Conservation (phyloP, 2,888 invertebrate genomes). For the Rotaria sp. region DNA sequence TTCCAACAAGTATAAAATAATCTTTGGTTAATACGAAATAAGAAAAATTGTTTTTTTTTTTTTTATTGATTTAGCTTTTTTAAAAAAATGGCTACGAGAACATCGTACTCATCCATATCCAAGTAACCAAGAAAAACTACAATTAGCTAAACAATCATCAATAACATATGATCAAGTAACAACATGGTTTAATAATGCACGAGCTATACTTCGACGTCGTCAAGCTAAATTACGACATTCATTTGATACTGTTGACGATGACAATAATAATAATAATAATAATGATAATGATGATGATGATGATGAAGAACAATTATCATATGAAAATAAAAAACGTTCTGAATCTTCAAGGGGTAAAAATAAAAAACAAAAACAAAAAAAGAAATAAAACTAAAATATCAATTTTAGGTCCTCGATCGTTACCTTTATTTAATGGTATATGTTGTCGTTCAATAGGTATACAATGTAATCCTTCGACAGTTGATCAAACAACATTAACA, state of each 20-base stretch:
- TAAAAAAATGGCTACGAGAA: conserved; percentile 39
- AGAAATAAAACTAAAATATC: neutral
- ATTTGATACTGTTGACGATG: neutral
- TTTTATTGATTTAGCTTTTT: neutral
- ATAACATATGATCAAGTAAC: conserved; percentile 39
- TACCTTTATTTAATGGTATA: neutral
- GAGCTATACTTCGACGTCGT: conserved; percentile 1
- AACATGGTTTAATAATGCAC: conserved; percentile 39
- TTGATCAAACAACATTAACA: neutral
- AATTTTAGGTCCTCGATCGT: neutral
- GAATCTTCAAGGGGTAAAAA: too few species aligned
- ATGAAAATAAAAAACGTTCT: too few species aligned
- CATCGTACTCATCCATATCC: conserved; percentile 39
- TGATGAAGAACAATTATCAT: neutral
- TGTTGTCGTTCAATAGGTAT: neutral
- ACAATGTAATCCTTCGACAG: conserved; percentile 16
- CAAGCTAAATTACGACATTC: neutral
- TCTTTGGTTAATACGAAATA: too few species aligned
- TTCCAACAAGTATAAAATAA: neutral
- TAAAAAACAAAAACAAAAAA: too few species aligned
- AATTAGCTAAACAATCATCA: conserved; percentile 29
- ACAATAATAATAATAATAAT: neutral
- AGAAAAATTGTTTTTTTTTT: too few species aligned
- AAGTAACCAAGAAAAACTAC: conserved; percentile 35
- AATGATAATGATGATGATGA: neutral